A percentile compares a stretch with the other conserved stretches of the same genome.
Conservation (phyloP, 2,888 invertebrate species). For the Marronus borbonicus region DNA sequence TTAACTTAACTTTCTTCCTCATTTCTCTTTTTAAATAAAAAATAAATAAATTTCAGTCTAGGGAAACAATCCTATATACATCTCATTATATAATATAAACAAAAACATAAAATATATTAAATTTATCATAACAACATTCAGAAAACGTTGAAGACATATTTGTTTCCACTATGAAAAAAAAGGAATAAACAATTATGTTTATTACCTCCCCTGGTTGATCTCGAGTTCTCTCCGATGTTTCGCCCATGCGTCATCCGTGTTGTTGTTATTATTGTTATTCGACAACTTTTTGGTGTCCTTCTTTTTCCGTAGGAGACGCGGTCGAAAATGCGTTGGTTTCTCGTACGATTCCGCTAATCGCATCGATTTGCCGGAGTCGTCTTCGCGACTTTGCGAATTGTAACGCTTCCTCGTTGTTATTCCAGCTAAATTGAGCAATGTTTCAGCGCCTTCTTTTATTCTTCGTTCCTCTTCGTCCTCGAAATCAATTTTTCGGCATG, state of each 20-base stretch:
- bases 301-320: constrained; percentile 63
- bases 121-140: constrained; percentile 62
- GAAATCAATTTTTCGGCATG: constrained; percentile 66
- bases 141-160: constrained; percentile 48
- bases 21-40: constrained; percentile 49
- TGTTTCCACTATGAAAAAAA: constrained; percentile 49
- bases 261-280: constrained; percentile 61
- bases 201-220: constrained; percentile 68
- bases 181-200: constrained; percentile 52
- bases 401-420: constrained; percentile 66
- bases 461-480: constrained; percentile 80
- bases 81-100: constrained; percentile 59
- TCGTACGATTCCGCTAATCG: constrained; percentile 56
- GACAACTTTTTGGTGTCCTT: constrained; percentile 52
- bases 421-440: constrained; percentile 83
- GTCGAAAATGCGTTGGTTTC: constrained; percentile 65
- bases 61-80: constrained; percentile 54
- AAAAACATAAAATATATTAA: constrained; percentile 66
- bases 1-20: constrained; percentile 36
- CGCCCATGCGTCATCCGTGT: constrained; percentile 65
- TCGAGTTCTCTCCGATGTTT: constrained; percentile 66
- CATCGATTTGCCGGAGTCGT: constrained; percentile 43
- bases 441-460: constrained; percentile 86
- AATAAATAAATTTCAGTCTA: constrained; percentile 61
- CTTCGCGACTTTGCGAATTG: constrained; percentile 55